Percentiles rank a stretch among this genome's conserved stretches.
Conservation (phyloP, 2,113 vertebrate species). For the Ascaphus truei region DNA sequence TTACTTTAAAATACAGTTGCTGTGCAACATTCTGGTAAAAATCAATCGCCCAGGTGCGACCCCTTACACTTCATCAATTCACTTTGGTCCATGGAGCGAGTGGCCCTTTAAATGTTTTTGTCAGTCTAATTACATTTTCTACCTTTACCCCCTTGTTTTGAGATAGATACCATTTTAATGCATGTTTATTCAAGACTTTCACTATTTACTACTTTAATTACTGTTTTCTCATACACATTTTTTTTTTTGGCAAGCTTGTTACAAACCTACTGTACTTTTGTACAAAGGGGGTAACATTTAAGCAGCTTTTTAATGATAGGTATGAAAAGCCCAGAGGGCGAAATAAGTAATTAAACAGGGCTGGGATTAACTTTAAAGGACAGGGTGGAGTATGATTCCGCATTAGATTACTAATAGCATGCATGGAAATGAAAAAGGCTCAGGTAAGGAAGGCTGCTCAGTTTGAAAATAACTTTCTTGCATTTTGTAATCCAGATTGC, state of each 20-base stretch:
- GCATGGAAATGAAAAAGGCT: background rate
- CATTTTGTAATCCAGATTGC: conserved; percentile 7
- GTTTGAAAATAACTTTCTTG: background rate
- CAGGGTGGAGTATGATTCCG: conserved; percentile 30
- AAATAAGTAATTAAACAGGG: conserved; percentile 17
- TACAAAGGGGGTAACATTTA: background rate
- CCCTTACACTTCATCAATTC: too few relatives aligned
- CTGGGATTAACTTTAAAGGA: conserved; percentile 35
- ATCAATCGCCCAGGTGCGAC: too few relatives aligned
- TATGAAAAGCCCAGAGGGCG: conserved; percentile 11
- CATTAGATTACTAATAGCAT: background rate
- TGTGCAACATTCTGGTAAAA: too few relatives aligned
- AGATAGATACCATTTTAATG: background rate
- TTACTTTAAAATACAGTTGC: too few relatives aligned
- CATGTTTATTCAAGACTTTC: background rate
- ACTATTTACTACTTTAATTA: conserved; percentile 2
- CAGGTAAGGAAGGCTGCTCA: background rate
- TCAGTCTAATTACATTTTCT: too few relatives aligned
- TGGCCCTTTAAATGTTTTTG: too few relatives aligned
- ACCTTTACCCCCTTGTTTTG: background rate
- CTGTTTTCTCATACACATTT: background rate
- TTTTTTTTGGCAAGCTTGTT: background rate
- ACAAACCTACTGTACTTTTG: too few relatives aligned
- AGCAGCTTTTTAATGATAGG: background rate
- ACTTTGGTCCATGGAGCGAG: too few relatives aligned